Percentiles rank a stretch among this genome's conserved stretches.
Evolutionary conservation across 2,797 vertebrate species (phyloP).

Genomic region (Acrocephalus scirpaceus): DNA sequence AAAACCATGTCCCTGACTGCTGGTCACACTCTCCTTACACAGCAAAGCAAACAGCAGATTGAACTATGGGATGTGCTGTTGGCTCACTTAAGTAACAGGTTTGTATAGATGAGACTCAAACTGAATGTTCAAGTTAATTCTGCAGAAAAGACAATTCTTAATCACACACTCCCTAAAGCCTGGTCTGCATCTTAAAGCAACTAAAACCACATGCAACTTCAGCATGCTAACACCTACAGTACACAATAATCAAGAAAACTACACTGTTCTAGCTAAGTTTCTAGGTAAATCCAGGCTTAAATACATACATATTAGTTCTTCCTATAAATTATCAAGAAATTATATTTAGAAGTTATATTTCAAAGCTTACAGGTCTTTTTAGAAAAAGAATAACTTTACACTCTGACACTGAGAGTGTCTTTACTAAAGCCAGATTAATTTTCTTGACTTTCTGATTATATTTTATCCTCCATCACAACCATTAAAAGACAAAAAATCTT

Average conservation of each 20-base stretch:
- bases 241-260: neutral
- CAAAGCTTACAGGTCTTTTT: neutral
- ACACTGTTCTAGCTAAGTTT: neutral
- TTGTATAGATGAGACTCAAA: neutral
- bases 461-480: neutral
- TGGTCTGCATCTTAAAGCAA: neutral
- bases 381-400: neutral
- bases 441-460: neutral
- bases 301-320: neutral
- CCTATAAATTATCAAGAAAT: neutral
- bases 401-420: neutral
- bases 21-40: neutral
- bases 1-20: neutral
- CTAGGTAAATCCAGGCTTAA: neutral
- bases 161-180: neutral
- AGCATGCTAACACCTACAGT: neutral
- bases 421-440: neutral
- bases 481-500: neutral
- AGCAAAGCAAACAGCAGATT: neutral
- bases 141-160: neutral
- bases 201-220: neutral
- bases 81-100: neutral
- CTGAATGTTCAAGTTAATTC: neutral
- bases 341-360: neutral
- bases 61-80: neutral